Evolutionary conservation across 1,140 invertebrate genomes (phyloP), one percentile per base, ranked within the genome.

Genomic region (Sinella curviseta): DNA sequence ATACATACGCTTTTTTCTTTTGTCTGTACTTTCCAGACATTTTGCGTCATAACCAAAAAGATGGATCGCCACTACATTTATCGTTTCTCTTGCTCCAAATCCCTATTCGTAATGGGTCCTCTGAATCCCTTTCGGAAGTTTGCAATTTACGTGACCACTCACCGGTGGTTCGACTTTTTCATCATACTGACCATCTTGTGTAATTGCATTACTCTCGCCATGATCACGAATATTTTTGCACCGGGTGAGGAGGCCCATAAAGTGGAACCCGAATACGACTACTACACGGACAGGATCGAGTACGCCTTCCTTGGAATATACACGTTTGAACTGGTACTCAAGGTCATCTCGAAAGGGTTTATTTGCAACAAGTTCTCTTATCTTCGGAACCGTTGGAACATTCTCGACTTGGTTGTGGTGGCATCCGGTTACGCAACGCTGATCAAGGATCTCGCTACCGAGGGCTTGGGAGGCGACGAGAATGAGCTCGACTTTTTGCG

Each of bases 201-300:
- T 89, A 98, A 97, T 89, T 97, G 95, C 89, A 93, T 96, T 90
- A 97, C 97, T 92, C 93, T 98, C 84, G 95, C 95, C 89, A 95
- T 97, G 92, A 94, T 33, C n/a, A 30, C 65, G 16, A 83, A 83
- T 34, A 33, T 12, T 3, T 70, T 17, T 70, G 65, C 30, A 16
- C 8, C 8, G 8, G 26, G 16, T 14, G 14, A 70, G 3, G 14
- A 24, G 3, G 28, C 8, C 3, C 8, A 70, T 14, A 12, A n/a
- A n/a, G 1, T 30, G 3, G 28, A 31, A 30, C 65, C 65, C 26
- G 12, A 3, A 31, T 70, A 33, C 14, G 65, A 70, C 30, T 70
- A 30, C 65, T 31, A 30, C 26, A 70, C 24, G 3, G 30, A 70
- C 65, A 12, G 30, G 3, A 70, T 70, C n/a, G 65, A 70, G 31